These are phyloP conservation scores for Pissodes strobi DNA, from an alignment of 1,140 invertebrate genomes.

Conservation along the genomic window DNA sequence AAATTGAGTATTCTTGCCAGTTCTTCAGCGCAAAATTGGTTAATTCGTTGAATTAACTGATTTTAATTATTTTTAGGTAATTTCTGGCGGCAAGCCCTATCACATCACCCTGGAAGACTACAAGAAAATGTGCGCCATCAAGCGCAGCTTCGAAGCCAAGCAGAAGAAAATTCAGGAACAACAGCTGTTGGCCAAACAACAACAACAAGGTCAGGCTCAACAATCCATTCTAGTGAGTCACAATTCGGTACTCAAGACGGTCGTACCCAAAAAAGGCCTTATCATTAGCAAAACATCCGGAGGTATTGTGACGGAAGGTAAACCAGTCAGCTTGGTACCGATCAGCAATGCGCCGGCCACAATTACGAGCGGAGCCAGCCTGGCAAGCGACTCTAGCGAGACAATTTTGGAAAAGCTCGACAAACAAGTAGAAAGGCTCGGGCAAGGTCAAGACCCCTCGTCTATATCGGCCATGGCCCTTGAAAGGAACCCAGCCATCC, in stretches of 20 bases:
- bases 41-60: too few relatives aligned
- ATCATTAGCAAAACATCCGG: constrained; percentile 43
- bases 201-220: too few relatives aligned
- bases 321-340: constrained; percentile 9
- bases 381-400: constrained; percentile 27
- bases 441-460: constrained; percentile 32
- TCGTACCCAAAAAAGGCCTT: constrained; percentile 41
- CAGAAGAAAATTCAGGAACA: constrained; percentile 57
- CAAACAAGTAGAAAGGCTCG: constrained; percentile 49
- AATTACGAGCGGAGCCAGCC: constrained; percentile 4
- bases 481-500: constrained; percentile 28
- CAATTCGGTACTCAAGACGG: constrained; percentile 47
- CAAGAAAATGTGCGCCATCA: constrained; percentile 70
- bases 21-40: too few relatives aligned
- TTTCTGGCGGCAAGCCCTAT: constrained; percentile 68
- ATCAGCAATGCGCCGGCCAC: constrained; percentile 8
- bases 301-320: constrained; percentile 18
- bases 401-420: constrained; percentile 49
- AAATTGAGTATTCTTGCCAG: too few relatives aligned
- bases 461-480: constrained; percentile 15
- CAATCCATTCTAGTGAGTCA: constrained; percentile 27
- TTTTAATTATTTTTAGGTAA: constrained; percentile 64
- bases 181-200: constrained; percentile 31
- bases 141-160: constrained; percentile 63
- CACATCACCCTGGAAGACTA: constrained; percentile 71